Conservation (phyloP, 1,140 invertebrate species). For the Diorhabda sublineata region DNA sequence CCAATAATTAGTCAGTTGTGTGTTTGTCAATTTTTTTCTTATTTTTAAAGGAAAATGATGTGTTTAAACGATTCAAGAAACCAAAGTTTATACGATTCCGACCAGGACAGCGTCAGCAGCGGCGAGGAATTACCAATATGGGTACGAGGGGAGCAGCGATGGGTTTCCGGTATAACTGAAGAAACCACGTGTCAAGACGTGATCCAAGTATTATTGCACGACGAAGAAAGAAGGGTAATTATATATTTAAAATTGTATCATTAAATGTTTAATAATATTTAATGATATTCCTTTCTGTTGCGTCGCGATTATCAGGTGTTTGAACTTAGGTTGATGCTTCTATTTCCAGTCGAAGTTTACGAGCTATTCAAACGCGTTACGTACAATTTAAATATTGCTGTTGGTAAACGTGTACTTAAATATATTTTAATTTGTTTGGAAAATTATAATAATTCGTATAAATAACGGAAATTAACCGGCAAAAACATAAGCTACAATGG, state of each 20-base stretch:
- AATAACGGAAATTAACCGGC: no score
- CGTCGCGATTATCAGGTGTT: conserved; percentile 1
- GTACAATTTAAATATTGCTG: background rate
- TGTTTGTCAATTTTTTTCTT: background rate
- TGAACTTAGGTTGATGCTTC: background rate
- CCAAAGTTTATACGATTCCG: conserved; percentile 31
- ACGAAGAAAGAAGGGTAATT: conserved; percentile 45
- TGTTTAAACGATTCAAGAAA: conserved; percentile 36
- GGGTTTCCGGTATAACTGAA: conserved; percentile 70
- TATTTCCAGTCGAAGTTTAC: background rate
- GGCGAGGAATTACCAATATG: conserved; percentile 71
- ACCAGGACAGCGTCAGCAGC: conserved; percentile 41
- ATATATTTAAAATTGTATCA: no score
- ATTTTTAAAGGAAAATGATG: conserved; percentile 31
- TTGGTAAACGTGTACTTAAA: background rate
- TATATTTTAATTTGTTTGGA: background rate
- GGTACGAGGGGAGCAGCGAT: conserved; percentile 69
- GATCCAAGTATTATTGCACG: conserved; percentile 60
- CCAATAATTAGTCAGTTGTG: no score
- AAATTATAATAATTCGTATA: no score
- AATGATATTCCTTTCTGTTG: background rate
- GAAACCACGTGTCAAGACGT: conserved; percentile 76
- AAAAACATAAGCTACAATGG: no score
- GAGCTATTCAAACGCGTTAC: background rate
- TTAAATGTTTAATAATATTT: no score